Percentiles rank a stretch among this genome's conserved stretches.
These are phyloP conservation scores for Palloptera scutellata DNA, from an alignment of 2,888 invertebrate genomes.

Conservation along the genomic window DNA sequence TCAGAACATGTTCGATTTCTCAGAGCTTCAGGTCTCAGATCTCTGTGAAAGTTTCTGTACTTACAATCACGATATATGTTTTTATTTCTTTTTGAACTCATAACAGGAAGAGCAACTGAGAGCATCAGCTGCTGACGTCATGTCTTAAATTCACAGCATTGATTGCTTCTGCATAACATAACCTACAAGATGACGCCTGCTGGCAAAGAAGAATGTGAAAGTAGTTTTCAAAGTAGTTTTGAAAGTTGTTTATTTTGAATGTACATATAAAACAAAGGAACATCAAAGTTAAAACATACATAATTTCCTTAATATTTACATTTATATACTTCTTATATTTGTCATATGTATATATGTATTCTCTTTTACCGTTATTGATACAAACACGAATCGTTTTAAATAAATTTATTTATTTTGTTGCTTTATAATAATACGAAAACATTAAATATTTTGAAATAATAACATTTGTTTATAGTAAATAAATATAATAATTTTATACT, in stretches of 20 bases:
- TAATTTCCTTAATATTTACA: conserved; percentile 27
- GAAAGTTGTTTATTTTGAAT: conserved; percentile 20
- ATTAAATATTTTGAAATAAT: conserved; percentile 30
- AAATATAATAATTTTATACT: conserved; percentile 24
- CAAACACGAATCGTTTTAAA: conserved; percentile 33
- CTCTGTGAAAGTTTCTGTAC: no score
- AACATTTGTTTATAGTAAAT: conserved; percentile 28
- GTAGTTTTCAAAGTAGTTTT: no score
- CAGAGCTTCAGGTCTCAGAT: no score
- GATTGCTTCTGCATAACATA: no score
- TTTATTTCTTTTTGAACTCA: no score
- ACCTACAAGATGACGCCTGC: no score
- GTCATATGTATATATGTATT: conserved; percentile 10
- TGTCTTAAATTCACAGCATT: no score
- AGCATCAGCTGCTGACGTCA: no score
- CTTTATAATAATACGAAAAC: conserved; percentile 25
- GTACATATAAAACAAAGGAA: conserved; percentile 32
- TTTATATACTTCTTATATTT: conserved; percentile 12
- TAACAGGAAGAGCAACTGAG: no score
- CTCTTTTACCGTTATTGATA: conserved; percentile 44
- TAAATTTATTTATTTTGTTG: conserved; percentile 2
- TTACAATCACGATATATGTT: no score
- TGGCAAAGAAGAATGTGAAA: no score
- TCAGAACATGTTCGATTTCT: no score
- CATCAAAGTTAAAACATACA: conserved; percentile 27